Conservation (phyloP, 1,140 invertebrate genomes). For the Solen grandis region DNA sequence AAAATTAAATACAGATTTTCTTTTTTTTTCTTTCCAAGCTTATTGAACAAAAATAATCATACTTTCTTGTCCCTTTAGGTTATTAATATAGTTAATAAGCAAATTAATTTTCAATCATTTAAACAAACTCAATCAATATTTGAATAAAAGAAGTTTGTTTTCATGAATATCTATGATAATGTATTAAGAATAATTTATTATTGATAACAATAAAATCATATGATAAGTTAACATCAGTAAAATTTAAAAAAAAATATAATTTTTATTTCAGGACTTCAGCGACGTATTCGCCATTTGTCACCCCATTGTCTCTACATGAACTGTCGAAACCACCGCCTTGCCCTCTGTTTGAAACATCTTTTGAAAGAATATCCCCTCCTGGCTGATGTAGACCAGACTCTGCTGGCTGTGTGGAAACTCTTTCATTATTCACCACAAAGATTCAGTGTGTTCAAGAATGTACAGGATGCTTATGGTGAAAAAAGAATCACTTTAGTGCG, state of each 20-base stretch:
- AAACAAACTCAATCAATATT: not conserved
- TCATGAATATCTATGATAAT: not conserved
- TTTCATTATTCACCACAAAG: not conserved
- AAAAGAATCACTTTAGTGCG: not conserved
- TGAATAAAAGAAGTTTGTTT: not conserved
- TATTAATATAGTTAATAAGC: not conserved
- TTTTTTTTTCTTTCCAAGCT: no score
- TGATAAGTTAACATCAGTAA: no score
- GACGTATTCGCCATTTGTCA: not conserved
- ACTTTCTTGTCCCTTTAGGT: not conserved
- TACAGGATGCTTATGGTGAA: slow-evolving; percentile 7
- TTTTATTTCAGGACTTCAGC: not conserved
- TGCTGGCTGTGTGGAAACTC: slow-evolving; percentile 7
- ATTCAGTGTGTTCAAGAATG: not conserved
- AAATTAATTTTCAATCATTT: not conserved
- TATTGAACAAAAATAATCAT: not conserved
- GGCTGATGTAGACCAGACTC: not conserved
- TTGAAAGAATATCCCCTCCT: not conserved
- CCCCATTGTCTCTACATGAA: not conserved
- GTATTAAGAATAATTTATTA: not conserved
- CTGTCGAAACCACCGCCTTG: not conserved
- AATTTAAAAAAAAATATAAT: no score
- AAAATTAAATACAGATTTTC: not conserved
- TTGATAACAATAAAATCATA: not conserved
- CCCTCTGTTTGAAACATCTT: slow-evolving; percentile 2